Conservation (phyloP, 2,797 vertebrate species). For the Odontamblyopus lacepedii region DNA sequence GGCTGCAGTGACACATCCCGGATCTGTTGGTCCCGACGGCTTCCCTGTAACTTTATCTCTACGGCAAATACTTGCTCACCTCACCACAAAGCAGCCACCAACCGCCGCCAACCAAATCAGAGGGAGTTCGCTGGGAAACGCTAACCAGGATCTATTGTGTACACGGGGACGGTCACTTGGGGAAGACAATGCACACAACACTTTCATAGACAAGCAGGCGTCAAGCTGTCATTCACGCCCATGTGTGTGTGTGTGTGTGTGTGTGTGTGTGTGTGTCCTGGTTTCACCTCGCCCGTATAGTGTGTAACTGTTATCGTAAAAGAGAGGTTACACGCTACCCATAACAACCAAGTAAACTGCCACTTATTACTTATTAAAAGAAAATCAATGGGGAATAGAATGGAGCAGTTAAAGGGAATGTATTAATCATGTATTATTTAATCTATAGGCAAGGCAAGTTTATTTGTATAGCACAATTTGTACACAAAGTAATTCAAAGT, state of each 20-base stretch:
- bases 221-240: conserved; percentile 54
- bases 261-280: not conserved
- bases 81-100: conserved; percentile 45
- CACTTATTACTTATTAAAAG: not conserved
- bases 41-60: conserved; percentile 43
- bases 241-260: conserved; percentile 11
- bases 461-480: no score
- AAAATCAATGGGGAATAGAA: no score
- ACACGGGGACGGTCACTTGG: conserved; percentile 47
- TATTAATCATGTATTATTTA: no score
- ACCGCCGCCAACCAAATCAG: conserved; percentile 38
- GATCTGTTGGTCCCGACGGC: conserved; percentile 17
- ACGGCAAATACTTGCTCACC: conserved; percentile 34
- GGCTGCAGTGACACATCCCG: conserved; percentile 23
- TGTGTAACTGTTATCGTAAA: not conserved
- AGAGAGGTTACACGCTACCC: not conserved
- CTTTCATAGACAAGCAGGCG: conserved; percentile 66
- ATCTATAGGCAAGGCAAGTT: no score
- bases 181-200: conserved; percentile 59
- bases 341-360: not conserved
- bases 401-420: no score
- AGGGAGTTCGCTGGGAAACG: conserved; percentile 29
- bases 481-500: no score
- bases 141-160: conserved; percentile 59
- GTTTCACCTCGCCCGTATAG: not conserved